Base-by-base conservation (phyloP, 2,797 vertebrate genomes). In the Smutsia temminckii region DNA sequence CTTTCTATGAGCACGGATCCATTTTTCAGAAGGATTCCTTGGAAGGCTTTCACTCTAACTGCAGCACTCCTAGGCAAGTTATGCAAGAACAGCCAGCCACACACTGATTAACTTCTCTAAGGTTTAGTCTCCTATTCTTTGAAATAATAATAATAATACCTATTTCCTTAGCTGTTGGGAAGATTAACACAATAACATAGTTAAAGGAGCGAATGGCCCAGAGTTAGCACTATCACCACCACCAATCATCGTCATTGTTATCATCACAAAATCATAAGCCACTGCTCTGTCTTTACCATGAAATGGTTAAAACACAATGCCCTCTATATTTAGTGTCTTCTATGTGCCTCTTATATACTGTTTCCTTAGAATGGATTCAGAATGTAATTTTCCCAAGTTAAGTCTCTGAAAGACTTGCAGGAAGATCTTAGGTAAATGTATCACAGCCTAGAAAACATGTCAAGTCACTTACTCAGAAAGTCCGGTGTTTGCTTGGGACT, bases 381-480 rank as follows among this genome's bases (percentile, higher is more conserved):
- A 95, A 83, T 46, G 7, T 27, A 93, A 68, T 80, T 93, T 85
- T 83, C 20, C 51, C 68, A 46, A 42, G 63, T 90, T 46, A 25
- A 5, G 27, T 78, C 57, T 89, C 46, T 14, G 53, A 95, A 96
- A 89, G 37, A 83, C 57, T 79, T 92, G 42, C 17, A 93, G 51
- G 37, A 64, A 89, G 0, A 13, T 61, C 61, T 77, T 84, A 53
- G 64, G 64, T 92, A 75, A 80, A 71, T 53, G 5, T 75, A 68
- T 34, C 51, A 81, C 80, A 68, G 25, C 9, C 14, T 49, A 71
- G 55, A 77, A 71, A 14, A 85, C 59, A 94, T 32, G 46, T n/a
- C 46, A 71, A 27, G 53, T 64, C 69, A 57, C 42, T 91, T 89
- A 59, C 11, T 27, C n/a, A 91, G 61, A 77, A 93, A 17, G 10